A percentile compares a stretch with the other conserved stretches of the same genome.
Evolutionary conservation across 2,888 invertebrate species (phyloP).

Genomic region (Ennomos erosarius): DNA sequence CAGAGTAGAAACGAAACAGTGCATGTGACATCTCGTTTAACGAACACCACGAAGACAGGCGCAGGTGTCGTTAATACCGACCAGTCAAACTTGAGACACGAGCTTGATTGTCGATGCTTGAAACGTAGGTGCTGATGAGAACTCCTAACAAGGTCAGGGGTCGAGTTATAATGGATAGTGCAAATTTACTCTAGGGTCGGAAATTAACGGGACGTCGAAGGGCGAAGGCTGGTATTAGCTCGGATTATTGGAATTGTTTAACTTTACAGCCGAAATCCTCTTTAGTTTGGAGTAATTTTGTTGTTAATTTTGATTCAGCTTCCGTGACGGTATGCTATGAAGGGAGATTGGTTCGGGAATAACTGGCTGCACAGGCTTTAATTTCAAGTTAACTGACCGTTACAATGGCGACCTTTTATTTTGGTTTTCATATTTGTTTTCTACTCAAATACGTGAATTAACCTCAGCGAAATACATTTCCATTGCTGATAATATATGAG

Average conservation of each 20-base stretch:
- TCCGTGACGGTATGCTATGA: conserved; percentile 22
- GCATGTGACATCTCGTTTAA: conserved; percentile 36
- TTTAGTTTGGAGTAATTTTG: conserved; percentile 34
- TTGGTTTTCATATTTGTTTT: conserved; percentile 13
- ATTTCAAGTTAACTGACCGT: conserved; percentile 15
- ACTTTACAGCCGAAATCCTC: conserved; percentile 51
- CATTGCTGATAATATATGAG: too few species aligned
- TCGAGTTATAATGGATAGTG: conserved; percentile 52
- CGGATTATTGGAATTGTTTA: conserved; percentile 64
- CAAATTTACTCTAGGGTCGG: conserved; percentile 56
- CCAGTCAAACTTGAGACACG: conserved; percentile 48
- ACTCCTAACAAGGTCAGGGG: conserved; percentile 39
- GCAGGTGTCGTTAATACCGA: conserved; percentile 54
- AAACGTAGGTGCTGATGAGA: conserved; percentile 25
- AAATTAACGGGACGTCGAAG: conserved; percentile 54
- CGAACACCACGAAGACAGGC: conserved; percentile 49
- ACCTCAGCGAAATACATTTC: too few species aligned
- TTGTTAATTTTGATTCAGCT: conserved; percentile 31
- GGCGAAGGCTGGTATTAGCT: conserved; percentile 56
- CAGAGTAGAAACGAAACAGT: conserved; percentile 15
- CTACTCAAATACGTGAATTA: not conserved
- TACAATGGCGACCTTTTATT: conserved; percentile 3
- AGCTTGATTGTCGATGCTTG: conserved; percentile 33
- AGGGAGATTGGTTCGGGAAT: conserved; percentile 21
- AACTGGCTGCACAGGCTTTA: conserved; percentile 2